Conservation (phyloP, 2,113 vertebrate genomes). For the Phodopus roborovskii region DNA sequence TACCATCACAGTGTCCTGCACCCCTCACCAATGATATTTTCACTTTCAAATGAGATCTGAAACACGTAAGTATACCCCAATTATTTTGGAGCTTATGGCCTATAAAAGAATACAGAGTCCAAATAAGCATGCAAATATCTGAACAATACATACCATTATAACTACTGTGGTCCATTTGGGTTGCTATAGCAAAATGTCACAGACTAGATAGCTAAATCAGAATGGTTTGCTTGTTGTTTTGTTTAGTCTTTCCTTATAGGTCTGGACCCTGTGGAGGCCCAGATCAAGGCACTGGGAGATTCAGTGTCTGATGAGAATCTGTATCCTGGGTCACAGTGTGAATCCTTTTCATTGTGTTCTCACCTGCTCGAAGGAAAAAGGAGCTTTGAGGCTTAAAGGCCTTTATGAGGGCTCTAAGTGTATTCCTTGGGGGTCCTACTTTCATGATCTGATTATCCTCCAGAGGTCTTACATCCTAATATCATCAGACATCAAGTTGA, state of each 20-base stretch:
- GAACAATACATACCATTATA: neutral
- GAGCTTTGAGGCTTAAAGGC: no score
- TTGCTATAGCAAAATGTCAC: neutral
- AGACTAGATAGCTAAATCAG: neutral
- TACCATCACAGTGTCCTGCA: neutral
- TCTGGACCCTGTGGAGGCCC: neutral
- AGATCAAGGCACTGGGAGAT: neutral
- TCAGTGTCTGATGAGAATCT: neutral
- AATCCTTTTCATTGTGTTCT: neutral
- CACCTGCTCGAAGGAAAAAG: neutral
- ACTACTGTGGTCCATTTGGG: neutral
- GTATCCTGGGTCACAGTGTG: neutral
- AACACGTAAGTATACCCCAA: neutral
- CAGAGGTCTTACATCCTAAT: neutral
- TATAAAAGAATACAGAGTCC: neutral
- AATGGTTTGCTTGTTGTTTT: neutral
- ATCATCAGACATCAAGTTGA: neutral
- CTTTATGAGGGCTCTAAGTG: neutral
- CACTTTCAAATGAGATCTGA: conserved; percentile 25
- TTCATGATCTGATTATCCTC: neutral
- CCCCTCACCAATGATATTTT: neutral
- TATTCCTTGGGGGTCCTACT: neutral
- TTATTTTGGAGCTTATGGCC: neutral
- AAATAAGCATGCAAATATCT: neutral
- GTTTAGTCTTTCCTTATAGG: neutral